Percentiles rank a stretch among this genome's conserved stretches.
Evolutionary conservation across 2,888 invertebrate species (phyloP).

Genomic region (Himalopsyche japonica): DNA sequence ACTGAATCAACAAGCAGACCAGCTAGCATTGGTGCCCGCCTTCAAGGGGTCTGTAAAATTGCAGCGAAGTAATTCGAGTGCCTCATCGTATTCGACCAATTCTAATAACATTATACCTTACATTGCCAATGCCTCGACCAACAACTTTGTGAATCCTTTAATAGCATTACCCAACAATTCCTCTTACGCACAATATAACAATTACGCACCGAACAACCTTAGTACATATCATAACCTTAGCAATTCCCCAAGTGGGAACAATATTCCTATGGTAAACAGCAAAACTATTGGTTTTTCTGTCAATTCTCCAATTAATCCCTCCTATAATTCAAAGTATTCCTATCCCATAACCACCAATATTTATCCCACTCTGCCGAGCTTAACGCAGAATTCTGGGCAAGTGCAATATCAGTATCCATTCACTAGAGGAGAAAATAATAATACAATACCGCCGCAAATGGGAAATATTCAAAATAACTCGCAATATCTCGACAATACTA

Average conservation of each 20-base stretch:
- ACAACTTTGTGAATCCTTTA: constrained; percentile 27
- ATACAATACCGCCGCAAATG: neutral
- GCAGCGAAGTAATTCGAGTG: constrained; percentile 27
- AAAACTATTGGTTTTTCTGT: neutral
- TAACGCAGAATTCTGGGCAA: neutral
- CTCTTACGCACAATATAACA: constrained; percentile 14
- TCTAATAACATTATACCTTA: constrained; percentile 27
- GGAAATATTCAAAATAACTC: neutral
- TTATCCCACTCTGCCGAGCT: neutral
- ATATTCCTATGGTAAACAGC: neutral
- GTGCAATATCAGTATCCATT: neutral
- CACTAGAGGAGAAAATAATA: neutral
- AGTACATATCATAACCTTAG: neutral
- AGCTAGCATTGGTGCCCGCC: constrained; percentile 45
- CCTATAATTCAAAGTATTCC: neutral
- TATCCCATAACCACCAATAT: neutral
- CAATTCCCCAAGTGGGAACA: neutral
- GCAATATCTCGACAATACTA: neutral
- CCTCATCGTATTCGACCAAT: constrained; percentile 18
- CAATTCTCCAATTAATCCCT: neutral
- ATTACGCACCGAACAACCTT: neutral
- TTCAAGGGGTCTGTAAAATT: constrained; percentile 19
- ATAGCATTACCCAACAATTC: constrained; percentile 26
- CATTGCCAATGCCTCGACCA: neutral
- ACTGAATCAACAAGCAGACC: constrained; percentile 55